These are phyloP conservation scores for Austrofundulus limnaeus DNA, from an alignment of 2,113 vertebrate genomes.

Conservation along the genomic window DNA sequence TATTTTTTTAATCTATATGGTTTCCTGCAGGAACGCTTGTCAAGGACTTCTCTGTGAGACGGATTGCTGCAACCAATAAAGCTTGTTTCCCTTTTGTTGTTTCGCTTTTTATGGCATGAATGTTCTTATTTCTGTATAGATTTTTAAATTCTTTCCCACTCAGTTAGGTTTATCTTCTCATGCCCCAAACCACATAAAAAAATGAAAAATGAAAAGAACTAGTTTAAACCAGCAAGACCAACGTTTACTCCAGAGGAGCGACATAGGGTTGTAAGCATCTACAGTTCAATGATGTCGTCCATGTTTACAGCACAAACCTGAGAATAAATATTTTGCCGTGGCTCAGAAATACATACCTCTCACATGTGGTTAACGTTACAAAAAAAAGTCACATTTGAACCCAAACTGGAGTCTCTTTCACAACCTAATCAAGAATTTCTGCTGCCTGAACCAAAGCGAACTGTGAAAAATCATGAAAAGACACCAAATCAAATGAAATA, in stretches of 20 bases:
- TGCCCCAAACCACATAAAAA: neutral
- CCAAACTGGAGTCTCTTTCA: neutral
- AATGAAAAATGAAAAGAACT: neutral
- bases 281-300: no score
- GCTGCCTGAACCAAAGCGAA: neutral
- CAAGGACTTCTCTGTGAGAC: slow-evolving; percentile 36
- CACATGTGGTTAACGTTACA: neutral
- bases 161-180: neutral
- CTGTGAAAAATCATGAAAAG: neutral
- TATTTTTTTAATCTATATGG: slow-evolving; percentile 16
- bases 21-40: slow-evolving; percentile 40
- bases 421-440: neutral
- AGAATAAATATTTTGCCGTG: neutral
- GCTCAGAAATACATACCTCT: neutral
- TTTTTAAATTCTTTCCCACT: slow-evolving; percentile 3
- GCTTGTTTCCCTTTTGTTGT: slow-evolving; percentile 11
- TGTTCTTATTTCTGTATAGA: neutral
- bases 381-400: neutral
- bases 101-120: slow-evolving; percentile 29
- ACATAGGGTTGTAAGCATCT: neutral
- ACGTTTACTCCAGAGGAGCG: no score
- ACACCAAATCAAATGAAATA: no score
- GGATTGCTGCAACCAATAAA: slow-evolving; percentile 11
- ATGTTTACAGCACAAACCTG: neutral
- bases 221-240: neutral